Percentiles rank a stretch among this genome's conserved stretches.
phyloP scores from a whole-genome alignment of 2,888 invertebrate species.

The Hypomecis atomaria region DNA sequence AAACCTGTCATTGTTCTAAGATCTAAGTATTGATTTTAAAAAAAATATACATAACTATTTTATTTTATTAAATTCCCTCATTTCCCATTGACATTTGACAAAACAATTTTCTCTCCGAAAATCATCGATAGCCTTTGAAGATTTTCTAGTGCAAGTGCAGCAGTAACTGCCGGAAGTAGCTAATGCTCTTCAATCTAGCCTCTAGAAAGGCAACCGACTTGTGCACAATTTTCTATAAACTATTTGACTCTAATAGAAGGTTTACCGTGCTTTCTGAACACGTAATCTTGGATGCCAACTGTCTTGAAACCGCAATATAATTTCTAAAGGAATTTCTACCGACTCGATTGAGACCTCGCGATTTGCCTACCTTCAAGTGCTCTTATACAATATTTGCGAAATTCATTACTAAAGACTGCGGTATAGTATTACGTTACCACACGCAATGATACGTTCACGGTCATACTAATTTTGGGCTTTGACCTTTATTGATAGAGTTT shows the following conservation, averaged over 20 bases:
- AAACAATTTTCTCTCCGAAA: no score
- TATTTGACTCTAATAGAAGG: constrained; percentile 34
- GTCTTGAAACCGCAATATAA: constrained; percentile 24
- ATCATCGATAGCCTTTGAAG: neutral
- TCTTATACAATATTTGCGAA: constrained; percentile 21
- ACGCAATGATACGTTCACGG: constrained; percentile 28
- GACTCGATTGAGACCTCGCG: constrained; percentile 7
- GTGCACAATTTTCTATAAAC: constrained; percentile 35
- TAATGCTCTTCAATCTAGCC: constrained; percentile 6
- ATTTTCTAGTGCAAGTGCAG: neutral
- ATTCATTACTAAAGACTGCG: constrained; percentile 5
- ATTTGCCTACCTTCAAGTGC: constrained; percentile 1
- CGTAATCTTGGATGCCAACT: constrained; percentile 37
- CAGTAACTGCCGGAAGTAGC: constrained; percentile 5
- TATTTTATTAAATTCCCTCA: no score
- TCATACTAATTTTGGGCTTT: constrained; percentile 20
- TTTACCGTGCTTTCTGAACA: constrained; percentile 42
- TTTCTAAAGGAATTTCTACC: constrained; percentile 19
- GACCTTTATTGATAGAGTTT: constrained; percentile 24
- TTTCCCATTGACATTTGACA: no score
- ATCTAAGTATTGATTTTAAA: no score
- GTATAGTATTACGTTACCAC: constrained; percentile 8
- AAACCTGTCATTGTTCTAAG: no score
- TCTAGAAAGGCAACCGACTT: constrained; percentile 30
- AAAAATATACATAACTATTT: no score